phyloP scores from a whole-genome alignment of 2,888 invertebrate species.

The Amiota mariae region DNA sequence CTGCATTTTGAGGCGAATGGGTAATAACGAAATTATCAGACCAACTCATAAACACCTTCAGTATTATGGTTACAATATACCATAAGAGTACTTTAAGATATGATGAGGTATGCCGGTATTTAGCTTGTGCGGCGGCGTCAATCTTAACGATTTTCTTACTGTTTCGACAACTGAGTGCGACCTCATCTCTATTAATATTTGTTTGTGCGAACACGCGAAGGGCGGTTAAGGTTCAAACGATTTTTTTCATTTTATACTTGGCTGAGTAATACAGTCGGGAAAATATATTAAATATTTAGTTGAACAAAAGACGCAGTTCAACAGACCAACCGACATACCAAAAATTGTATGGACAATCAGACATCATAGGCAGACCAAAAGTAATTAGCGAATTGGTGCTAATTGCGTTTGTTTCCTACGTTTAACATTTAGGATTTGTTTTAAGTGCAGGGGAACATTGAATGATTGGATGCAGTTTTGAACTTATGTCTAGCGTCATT shows the following conservation, averaged over 20 bases:
- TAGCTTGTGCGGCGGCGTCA: background rate
- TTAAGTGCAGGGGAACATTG: conserved; percentile 1
- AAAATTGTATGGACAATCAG: conserved; percentile 37
- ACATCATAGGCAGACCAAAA: conserved; percentile 20
- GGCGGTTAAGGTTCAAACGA: conserved; percentile 36
- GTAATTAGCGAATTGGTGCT: conserved; percentile 55
- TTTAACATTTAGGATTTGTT: background rate
- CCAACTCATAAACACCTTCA: background rate
- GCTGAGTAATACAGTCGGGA: background rate
- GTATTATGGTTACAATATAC: background rate
- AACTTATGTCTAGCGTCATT: background rate
- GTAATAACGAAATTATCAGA: background rate
- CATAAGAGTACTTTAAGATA: background rate
- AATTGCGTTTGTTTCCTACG: conserved; percentile 54
- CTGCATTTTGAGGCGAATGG: background rate
- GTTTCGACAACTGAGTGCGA: background rate
- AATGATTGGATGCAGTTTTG: background rate
- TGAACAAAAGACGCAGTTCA: conserved; percentile 61
- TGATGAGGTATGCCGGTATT: background rate
- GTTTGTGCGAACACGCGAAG: conserved; percentile 14
- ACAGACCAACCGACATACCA: conserved; percentile 46
- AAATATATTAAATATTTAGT: background rate
- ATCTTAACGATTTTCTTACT: background rate
- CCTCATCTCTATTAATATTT: background rate
- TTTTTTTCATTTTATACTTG: conserved; percentile 6